phyloP scores from a whole-genome alignment of 2,888 invertebrate species.

The Watsonalla binaria region DNA sequence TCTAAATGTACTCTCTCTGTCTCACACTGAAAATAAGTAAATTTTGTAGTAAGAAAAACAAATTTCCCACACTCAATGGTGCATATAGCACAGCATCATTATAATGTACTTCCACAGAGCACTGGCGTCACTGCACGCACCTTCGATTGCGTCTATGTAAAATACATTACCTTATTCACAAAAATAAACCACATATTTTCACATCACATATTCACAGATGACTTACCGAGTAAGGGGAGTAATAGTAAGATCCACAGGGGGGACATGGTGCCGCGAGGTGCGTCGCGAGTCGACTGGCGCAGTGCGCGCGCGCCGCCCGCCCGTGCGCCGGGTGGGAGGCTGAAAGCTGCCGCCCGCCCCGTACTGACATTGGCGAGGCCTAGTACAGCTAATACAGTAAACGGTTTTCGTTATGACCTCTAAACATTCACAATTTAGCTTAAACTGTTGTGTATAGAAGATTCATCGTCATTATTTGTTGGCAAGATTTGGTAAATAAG shows the following conservation, averaged over 20 bases:
- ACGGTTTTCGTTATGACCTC: not conserved
- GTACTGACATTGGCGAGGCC: conserved; percentile 2
- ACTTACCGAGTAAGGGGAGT: conserved; percentile 76
- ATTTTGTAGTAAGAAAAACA: conserved; percentile 18
- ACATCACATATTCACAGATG: conserved; percentile 21
- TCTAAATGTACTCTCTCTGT: no score
- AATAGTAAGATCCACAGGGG: conserved; percentile 70
- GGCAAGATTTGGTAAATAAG: no score
- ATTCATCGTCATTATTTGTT: no score
- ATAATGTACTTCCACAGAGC: not conserved
- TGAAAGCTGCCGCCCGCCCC: conserved; percentile 69
- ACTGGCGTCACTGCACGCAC: not conserved
- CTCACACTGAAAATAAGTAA: not conserved
- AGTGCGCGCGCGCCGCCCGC: conserved; percentile 48
- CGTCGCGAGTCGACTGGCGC: conserved; percentile 61
- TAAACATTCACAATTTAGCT: not conserved
- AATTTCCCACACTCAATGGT: conserved; percentile 38
- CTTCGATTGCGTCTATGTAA: conserved; percentile 28
- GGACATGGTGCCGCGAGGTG: conserved; percentile 71
- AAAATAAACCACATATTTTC: conserved; percentile 22
- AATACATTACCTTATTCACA: not conserved
- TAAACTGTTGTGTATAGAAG: no score
- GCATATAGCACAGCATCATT: not conserved
- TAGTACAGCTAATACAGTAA: not conserved
- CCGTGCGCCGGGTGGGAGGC: conserved; percentile 37